Evolutionary conservation across 2,797 vertebrate species (phyloP), one percentile per base, ranked within the genome.

Genomic region (Pseudomugil tenellus): DNA sequence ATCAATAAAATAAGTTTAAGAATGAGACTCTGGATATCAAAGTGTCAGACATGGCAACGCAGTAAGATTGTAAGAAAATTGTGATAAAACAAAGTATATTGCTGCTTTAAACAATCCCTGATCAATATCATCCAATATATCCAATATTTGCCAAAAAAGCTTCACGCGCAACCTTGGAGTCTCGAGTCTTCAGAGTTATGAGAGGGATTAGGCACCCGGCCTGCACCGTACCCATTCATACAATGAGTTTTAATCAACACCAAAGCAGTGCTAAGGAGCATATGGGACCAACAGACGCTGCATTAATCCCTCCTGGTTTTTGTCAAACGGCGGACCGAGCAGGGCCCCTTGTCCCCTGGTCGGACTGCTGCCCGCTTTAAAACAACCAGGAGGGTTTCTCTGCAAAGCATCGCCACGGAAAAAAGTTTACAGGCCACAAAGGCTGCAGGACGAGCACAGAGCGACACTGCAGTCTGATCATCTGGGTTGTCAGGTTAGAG

Each of bases 241-340:
- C 85, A 91, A 91, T 77, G 88, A 88, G 89, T 92, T 93, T 93
- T 90, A 94, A 95, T 94, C 91, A 93, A 87, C 89, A 83, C 53
- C 90, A 77, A 80, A 87, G 86, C 87, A 63, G 83, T 13, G 83
- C 85, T 61, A 37, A 83, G 87, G 87, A 90, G 84, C 92, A 94
- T 93, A 92, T 93, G 93, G 91, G 87, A 63, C 86, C 83, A 86
- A 89, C 92, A 93, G 92, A 93, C 91, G 92, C 91, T 55, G 78
- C 62, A 75, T 78, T 93, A 93, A 93, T 92, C 91, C 91, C 87
- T 87, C 84, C 76, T 84, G 86, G 73, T 80, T 86, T 68, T 77
- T 85, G 86, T 88, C 79, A 79, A 88, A 87, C 90, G 91, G 89
- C 88, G 85, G 87, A 81, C 84, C 61, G 63, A 74, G 61, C 74